phyloP scores from a whole-genome alignment of 2,888 invertebrate species.

The Mythimna loreyi region DNA sequence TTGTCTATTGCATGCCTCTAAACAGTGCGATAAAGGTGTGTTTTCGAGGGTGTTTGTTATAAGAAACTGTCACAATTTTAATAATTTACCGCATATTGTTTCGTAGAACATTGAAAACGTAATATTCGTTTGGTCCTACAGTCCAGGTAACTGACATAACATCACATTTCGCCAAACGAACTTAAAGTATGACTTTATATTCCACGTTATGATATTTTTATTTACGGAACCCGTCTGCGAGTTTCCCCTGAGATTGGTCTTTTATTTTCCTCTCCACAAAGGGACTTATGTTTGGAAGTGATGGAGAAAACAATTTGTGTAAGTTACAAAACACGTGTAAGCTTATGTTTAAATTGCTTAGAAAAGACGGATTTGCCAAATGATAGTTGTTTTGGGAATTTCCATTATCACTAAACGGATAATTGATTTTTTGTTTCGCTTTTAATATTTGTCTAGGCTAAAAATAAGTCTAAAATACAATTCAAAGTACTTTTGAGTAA shows the following conservation, averaged over 20 bases:
- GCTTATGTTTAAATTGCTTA: slow-evolving; percentile 13
- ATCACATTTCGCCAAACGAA: neutral
- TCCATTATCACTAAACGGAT: neutral
- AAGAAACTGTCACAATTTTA: too few species aligned
- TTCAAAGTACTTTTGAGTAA: too few species aligned
- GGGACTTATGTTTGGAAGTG: slow-evolving; percentile 27
- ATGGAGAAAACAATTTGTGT: slow-evolving; percentile 30
- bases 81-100: too few species aligned
- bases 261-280: slow-evolving; percentile 29
- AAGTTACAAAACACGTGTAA: slow-evolving; percentile 13
- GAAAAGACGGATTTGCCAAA: slow-evolving; percentile 1
- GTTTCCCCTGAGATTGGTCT: slow-evolving; percentile 31
- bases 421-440: neutral
- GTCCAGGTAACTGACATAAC: neutral
- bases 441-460: neutral
- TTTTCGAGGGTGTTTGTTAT: too few species aligned
- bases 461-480: too few species aligned
- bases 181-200: neutral
- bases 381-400: slow-evolving; percentile 1
- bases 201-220: slow-evolving; percentile 15
- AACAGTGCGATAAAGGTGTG: too few species aligned
- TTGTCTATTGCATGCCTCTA: too few species aligned
- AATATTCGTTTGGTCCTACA: neutral
- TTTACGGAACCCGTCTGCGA: slow-evolving; percentile 19
- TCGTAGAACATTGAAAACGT: neutral